Evolutionary conservation across 2,113 vertebrate genomes (phyloP), one percentile per base, ranked within the genome.

Genomic region (Actenoides lindsayi): DNA sequence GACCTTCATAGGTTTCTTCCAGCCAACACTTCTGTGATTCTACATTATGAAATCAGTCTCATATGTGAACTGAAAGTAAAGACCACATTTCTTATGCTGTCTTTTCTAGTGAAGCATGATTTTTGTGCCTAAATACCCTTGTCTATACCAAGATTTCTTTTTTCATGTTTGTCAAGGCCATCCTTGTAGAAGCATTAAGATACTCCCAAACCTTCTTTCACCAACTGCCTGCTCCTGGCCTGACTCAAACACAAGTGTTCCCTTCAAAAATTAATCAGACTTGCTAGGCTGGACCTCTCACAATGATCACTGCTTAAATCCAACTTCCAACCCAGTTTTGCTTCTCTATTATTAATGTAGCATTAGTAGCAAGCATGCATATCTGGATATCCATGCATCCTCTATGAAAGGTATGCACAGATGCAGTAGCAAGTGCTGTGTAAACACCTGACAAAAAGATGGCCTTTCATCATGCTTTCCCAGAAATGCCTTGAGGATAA

Each of bases 21-120:
- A 91, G 82, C 51, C 74, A 93, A 67, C 0, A 5, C 21, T 75
- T 41, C 83, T 59, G 19, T 14, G 13, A 94, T 95, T 96, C 83
- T 89, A 24, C 86, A 76, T 93, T 88, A 91, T 79, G 81, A 95
- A 96, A 98, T 94, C 79, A 37, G 16, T 89, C 73, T 93, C 39
- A 30, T 16, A 13, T 5, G 5, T 9, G 28, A 93, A 39, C 31
- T 67, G 50, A 35, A 86, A 88, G 23, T 23, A 69, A 46, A 9
- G 8, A 44, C 6, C 50, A 6, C 20, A 5, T 79, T 75, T 75
- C 39, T 60, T 42, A 33, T 5, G 2, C 35, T 75, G 17, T 50
- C 33, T 64, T 63, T 70, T 59, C 56, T 54, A 71, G 15, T 28
- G 30, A 10, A 74, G 21, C 23, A 53, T 31, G 13, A 46, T 62